Evolutionary conservation across 1,140 invertebrate species (phyloP).

Genomic region (Belonocnema kinseyi): DNA sequence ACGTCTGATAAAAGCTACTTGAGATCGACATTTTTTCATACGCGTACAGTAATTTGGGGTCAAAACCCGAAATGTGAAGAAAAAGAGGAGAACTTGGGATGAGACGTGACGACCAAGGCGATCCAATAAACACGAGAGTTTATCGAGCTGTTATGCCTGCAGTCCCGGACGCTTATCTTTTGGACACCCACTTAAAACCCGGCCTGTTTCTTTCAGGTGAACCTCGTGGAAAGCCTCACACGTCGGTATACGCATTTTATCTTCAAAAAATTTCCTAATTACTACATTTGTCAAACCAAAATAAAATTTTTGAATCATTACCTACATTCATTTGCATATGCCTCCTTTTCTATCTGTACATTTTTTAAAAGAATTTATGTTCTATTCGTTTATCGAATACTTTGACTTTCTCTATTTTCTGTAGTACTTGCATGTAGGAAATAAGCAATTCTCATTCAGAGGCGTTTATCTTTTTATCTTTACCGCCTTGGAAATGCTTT

Average conservation of each 20-base stretch:
- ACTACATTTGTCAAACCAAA: too few species aligned
- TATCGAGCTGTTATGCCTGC: slow-evolving; percentile 70
- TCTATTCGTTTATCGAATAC: too few species aligned
- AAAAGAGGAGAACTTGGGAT: slow-evolving; percentile 31
- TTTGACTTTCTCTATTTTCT: too few species aligned
- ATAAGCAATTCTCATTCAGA: too few species aligned
- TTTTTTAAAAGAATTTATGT: too few species aligned
- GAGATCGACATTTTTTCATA: slow-evolving; percentile 40
- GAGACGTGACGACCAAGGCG: slow-evolving; percentile 47
- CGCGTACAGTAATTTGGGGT: slow-evolving; percentile 51
- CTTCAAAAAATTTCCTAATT: slow-evolving; percentile 20
- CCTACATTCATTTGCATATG: too few species aligned
- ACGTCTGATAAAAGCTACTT: too few species aligned
- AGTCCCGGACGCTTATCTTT: slow-evolving; percentile 66
- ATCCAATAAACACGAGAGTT: slow-evolving; percentile 71
- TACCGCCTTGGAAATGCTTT: too few species aligned
- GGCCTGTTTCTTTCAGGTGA: slow-evolving; percentile 53
- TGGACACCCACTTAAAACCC: slow-evolving; percentile 71
- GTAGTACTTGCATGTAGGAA: too few species aligned
- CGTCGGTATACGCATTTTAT: slow-evolving; percentile 49
- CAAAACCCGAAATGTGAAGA: slow-evolving; percentile 55
- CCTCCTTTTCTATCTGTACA: too few species aligned
- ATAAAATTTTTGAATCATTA: too few species aligned
- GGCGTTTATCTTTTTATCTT: too few species aligned
- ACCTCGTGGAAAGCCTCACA: slow-evolving; percentile 70